Conservation (phyloP, 2,797 vertebrate species). For the Acanthis flammea region DNA sequence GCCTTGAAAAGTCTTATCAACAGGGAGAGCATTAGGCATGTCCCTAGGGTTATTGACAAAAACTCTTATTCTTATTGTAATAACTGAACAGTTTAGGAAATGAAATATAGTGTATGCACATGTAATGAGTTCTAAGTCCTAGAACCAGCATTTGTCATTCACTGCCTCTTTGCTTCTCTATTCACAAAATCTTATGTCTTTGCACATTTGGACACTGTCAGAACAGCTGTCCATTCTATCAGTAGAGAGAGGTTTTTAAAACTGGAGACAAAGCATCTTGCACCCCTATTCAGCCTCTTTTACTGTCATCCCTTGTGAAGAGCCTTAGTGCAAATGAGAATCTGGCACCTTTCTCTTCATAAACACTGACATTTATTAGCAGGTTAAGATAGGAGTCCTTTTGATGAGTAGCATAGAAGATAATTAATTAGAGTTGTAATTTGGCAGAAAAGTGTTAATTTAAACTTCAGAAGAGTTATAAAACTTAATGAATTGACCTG, state of each 20-base stretch:
- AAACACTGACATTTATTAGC: constrained; percentile 33
- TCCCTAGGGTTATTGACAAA: background rate
- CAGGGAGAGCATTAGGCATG: background rate
- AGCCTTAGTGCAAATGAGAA: constrained; percentile 18
- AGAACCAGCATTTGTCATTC: background rate
- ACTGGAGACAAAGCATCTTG: background rate
- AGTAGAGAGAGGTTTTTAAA: background rate
- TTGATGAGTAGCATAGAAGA: background rate
- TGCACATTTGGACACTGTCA: background rate
- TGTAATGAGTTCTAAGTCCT: background rate
- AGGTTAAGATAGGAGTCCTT: constrained; percentile 4
- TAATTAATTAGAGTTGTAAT: constrained; percentile 56
- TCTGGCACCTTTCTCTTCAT: background rate
- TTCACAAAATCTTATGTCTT: background rate
- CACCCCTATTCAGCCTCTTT: background rate
- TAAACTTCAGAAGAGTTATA: constrained; percentile 44
- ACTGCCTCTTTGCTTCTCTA: background rate
- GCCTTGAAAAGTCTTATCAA: background rate
- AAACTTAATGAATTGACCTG: constrained; percentile 34
- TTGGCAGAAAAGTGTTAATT: constrained; percentile 51
- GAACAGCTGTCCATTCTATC: background rate
- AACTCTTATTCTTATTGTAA: background rate
- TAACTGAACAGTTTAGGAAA: background rate
- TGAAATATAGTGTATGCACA: background rate
- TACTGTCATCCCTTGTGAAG: background rate